These are phyloP conservation scores for Heliconius hortense DNA, from an alignment of 2,888 invertebrate species.

Conservation along the genomic window DNA sequence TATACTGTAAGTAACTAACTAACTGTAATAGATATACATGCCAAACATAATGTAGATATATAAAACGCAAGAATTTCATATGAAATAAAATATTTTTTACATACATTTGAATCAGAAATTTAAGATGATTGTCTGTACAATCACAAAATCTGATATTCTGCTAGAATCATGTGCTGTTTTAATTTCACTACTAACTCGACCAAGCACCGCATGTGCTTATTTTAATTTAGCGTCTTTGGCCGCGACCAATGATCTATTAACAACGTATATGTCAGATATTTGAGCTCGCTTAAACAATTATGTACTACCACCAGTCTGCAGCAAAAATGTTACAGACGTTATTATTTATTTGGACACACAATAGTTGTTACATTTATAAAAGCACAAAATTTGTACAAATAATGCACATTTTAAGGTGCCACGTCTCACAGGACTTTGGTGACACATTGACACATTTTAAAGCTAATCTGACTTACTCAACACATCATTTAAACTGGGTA, in stretches of 20 bases:
- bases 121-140: neutral
- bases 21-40: neutral
- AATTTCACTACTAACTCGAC: neutral
- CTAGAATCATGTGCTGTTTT: neutral
- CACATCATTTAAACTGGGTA: no score
- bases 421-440: no score
- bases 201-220: neutral
- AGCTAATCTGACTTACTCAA: no score
- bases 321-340: neutral
- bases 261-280: neutral
- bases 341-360: no score
- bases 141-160: neutral
- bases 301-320: neutral
- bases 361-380: no score
- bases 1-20: neutral
- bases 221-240: neutral
- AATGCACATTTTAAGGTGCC: no score
- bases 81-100: neutral
- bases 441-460: no score
- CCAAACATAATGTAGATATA: neutral
- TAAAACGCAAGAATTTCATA: neutral
- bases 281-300: neutral
- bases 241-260: slow-evolving; percentile 2
- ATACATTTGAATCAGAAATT: neutral
- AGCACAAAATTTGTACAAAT: no score